Base-by-base conservation (phyloP, 2,113 vertebrate genomes). In the Nerophis ophidion region DNA sequence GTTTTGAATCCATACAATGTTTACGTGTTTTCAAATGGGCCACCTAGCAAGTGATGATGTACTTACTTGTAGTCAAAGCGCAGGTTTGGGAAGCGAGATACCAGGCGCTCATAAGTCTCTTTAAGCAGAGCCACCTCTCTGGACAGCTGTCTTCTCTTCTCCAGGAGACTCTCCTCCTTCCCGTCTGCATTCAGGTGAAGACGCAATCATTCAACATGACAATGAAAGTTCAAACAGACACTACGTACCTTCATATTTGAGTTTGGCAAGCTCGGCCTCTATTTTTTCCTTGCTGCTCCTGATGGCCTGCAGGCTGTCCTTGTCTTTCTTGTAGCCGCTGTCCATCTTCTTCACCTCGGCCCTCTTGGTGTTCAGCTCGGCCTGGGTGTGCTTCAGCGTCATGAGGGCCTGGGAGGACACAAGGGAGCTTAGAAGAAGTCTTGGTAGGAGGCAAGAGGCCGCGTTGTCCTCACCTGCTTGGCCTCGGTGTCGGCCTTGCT, bases 51-150 rank as follows among this genome's bases (percentile, higher is more conserved):
- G 8, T 9, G 40, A 54, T 14, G 19, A 7, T 8, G 47, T 48
- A 1, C 85, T 91, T 90, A 98, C 96, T 63, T 93, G 90, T 99
- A 99, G n/a, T 91, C 90, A 69, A 99, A 98, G 15, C 75, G 90
- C 61, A 98, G 89, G 65, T 90, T 90, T 44, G 96, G 95, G 84
- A 94, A 95, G 55, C 78, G 93, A n/a, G 90, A 89, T 79, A 90
- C 77, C 26, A 95, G 90, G 6, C 76, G 68, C 75, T 98, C 97
- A 38, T 88, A 83, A 1, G 60, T 76, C 76, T 94, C 91, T 72
- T 88, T 93, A 35, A 98, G 80, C 0, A 5, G 78, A 52, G 56
- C 62, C 8, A 91, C 89, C 15, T 92, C 91, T 62, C 61, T 77
- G 59, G 84, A 87, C 52, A 98, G 62, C 19, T 83, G 81, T 58